Evolutionary conservation across 2,797 vertebrate species (phyloP).

Genomic region (Dallia pectoralis): DNA sequence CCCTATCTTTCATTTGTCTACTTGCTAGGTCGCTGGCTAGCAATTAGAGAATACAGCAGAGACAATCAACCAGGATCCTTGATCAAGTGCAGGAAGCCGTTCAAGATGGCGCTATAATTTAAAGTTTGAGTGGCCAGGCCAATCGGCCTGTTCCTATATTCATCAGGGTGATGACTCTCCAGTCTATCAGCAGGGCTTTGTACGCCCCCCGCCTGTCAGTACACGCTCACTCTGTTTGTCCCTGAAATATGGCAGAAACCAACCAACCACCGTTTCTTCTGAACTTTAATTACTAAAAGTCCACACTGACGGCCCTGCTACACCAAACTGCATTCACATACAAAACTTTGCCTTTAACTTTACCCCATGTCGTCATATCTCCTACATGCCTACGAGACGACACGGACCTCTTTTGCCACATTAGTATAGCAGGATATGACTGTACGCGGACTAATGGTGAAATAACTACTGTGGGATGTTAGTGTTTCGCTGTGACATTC

Average conservation of each 20-base stretch:
- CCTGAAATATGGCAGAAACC: slow-evolving; percentile 50
- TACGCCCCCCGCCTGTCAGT: slow-evolving; percentile 60
- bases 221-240: slow-evolving; percentile 56
- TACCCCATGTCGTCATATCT: background rate
- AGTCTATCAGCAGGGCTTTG: slow-evolving; percentile 28
- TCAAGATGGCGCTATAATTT: no score
- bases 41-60: no score
- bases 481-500: no score
- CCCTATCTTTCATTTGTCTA: no score
- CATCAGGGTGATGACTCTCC: slow-evolving; percentile 17
- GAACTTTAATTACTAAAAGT: background rate
- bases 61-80: background rate
- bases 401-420: background rate
- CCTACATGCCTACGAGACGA: background rate
- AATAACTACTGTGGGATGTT: no score
- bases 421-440: background rate
- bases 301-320: slow-evolving; percentile 7
- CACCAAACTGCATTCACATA: slow-evolving; percentile 6
- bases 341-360: background rate
- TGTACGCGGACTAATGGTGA: background rate
- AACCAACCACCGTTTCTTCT: slow-evolving; percentile 16
- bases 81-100: slow-evolving; percentile 9
- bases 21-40: no score
- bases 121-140: slow-evolving; percentile 3
- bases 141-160: slow-evolving; percentile 34